A percentile compares a stretch with the other conserved stretches of the same genome.
phyloP scores from a whole-genome alignment of 2,797 vertebrate genomes.

The Muraenolepis orangiensis region DNA sequence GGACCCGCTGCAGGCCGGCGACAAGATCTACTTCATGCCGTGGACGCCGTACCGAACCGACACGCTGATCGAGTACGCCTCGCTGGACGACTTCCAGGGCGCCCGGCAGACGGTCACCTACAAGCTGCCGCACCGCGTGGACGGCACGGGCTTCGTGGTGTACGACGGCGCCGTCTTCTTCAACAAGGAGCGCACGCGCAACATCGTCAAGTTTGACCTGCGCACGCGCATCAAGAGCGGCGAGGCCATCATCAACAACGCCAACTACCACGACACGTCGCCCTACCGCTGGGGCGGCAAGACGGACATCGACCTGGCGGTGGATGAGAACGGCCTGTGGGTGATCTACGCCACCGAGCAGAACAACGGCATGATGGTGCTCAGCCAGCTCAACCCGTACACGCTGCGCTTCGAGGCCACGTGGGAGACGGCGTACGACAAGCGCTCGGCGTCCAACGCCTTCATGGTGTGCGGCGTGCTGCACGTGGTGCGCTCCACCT shows the following conservation, averaged over 20 bases:
- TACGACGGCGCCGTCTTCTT: constrained; percentile 99
- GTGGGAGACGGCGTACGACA: constrained; percentile 95
- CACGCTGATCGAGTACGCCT: constrained; percentile 95
- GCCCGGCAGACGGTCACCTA: constrained; percentile 93
- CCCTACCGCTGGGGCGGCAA: constrained; percentile 98
- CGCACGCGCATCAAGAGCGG: constrained; percentile 99
- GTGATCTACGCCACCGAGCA: constrained; percentile 98
- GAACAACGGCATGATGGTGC: constrained; percentile 98
- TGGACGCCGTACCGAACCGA: constrained; percentile 99
- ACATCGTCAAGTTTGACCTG: constrained; percentile 98
- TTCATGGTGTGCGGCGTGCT: constrained; percentile 99
- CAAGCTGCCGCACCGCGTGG: constrained; percentile 95
- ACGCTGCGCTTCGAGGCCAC: constrained; percentile 96
- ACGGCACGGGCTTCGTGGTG: constrained; percentile 97
- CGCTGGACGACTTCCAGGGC: constrained; percentile 93
- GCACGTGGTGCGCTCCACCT: constrained; percentile 94
- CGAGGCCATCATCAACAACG: constrained; percentile 98
- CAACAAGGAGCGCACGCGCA: constrained; percentile 97
- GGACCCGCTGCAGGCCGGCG: constrained; percentile 96
- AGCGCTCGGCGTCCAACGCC: constrained; percentile 97
- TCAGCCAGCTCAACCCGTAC: constrained; percentile 97
- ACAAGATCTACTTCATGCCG: constrained; percentile 99
- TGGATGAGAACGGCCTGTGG: constrained; percentile 98
- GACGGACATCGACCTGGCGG: constrained; percentile 96
- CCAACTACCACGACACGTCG: constrained; percentile 98